Conservation (phyloP, 2,888 invertebrate genomes). For the Diadromus collaris region DNA sequence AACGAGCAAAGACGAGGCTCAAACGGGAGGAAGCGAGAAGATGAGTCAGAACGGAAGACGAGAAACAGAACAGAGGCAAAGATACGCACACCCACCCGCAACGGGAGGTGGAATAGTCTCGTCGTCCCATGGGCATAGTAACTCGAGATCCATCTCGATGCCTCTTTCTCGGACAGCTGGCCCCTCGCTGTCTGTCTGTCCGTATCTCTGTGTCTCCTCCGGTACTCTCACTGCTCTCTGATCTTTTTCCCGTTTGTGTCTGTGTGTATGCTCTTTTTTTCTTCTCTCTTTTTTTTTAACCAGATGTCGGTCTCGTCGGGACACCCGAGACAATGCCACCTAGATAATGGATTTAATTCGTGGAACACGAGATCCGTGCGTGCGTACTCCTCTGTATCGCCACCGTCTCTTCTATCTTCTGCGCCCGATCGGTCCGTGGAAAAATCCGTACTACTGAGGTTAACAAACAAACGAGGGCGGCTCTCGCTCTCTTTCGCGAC, state of each 20-base stretch:
- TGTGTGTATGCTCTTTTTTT: constrained; percentile 45
- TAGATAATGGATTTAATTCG: constrained; percentile 74
- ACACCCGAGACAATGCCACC: constrained; percentile 72
- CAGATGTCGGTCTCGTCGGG: constrained; percentile 72
- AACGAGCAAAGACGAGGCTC: constrained; percentile 22
- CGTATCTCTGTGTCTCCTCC: constrained; percentile 38
- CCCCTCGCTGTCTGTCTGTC: constrained; percentile 49
- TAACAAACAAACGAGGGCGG: constrained; percentile 11
- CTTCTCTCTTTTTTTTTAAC: constrained; percentile 63
- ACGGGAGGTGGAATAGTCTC: constrained; percentile 58
- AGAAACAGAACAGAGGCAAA: constrained; percentile 57
- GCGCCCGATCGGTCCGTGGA: constrained; percentile 26
- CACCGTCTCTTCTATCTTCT: constrained; percentile 2
- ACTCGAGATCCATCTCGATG: constrained; percentile 73
- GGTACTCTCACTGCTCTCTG: constrained; percentile 42
- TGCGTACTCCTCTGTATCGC: constrained; percentile 27
- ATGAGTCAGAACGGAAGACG: constrained; percentile 33
- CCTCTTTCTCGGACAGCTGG: constrained; percentile 73
- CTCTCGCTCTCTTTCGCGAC: too few species aligned
- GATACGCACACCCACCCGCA: constrained; percentile 58
- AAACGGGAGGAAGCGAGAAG: constrained; percentile 39
- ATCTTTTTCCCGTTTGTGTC: constrained; percentile 46
- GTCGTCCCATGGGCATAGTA: constrained; percentile 69
- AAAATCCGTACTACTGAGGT: constrained; percentile 22
- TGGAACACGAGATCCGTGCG: constrained; percentile 56